A percentile compares a stretch with the other conserved stretches of the same genome.
Evolutionary conservation across 2,797 vertebrate species (phyloP).

Genomic region (Limosa lapponica): DNA sequence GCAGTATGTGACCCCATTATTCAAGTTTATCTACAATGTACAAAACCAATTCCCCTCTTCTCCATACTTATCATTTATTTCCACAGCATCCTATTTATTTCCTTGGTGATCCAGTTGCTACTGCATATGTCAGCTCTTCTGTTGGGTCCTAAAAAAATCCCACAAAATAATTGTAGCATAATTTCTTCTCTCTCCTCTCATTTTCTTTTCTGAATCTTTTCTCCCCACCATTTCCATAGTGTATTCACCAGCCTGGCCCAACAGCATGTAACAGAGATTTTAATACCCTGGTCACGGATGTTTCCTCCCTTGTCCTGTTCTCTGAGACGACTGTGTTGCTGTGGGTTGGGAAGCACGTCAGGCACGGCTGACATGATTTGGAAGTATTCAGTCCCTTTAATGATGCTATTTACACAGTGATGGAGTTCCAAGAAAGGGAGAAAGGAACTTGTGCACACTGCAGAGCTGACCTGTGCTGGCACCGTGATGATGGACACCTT

Average conservation of each 20-base stretch:
- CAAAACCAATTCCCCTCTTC: neutral
- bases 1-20: neutral
- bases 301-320: neutral
- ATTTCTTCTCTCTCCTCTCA: neutral
- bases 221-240: neutral
- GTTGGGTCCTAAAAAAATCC: neutral
- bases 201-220: neutral
- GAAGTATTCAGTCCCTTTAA: neutral
- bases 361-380: neutral
- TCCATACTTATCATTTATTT: neutral
- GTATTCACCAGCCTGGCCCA: neutral
- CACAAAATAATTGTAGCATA: neutral
- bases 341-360: neutral
- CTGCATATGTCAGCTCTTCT: neutral
- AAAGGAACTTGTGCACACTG: rapidly evolving
- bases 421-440: neutral
- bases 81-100: neutral
- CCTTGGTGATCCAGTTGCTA: neutral
- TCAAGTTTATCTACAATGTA: neutral
- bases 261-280: neutral
- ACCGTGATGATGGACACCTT: rapidly evolving
- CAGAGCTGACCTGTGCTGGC: rapidly evolving
- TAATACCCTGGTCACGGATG: neutral
- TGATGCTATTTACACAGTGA: neutral
- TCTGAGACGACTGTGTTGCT: neutral